Percentiles rank a stretch among this genome's conserved stretches.
Conservation (phyloP, 2,113 vertebrate species). For the Cyphomyrus plagiostoma region DNA sequence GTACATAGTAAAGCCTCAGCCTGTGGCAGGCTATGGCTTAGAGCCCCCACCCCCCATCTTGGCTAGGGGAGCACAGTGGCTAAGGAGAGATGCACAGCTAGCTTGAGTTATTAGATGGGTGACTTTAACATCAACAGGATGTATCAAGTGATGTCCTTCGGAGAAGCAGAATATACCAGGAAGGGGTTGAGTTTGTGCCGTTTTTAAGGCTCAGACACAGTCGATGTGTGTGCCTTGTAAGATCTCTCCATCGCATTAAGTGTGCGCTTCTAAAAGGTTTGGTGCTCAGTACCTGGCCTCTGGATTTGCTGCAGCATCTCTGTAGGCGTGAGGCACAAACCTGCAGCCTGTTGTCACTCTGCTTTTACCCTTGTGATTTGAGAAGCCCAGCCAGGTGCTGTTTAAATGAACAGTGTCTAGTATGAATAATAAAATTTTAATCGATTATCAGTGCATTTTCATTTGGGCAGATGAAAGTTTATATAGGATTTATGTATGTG, state of each 20-base stretch:
- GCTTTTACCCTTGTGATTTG: neutral
- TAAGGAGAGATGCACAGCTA: neutral
- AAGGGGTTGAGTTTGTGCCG: neutral
- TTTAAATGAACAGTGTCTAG: neutral
- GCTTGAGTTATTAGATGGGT: neutral
- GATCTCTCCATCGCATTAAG: neutral
- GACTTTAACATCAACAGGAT: neutral
- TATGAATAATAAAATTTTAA: neutral
- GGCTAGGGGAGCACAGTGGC: neutral
- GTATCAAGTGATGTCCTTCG: neutral
- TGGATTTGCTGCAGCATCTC: neutral
- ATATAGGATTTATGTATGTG: neutral
- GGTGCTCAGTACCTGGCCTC: neutral
- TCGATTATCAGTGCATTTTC: neutral
- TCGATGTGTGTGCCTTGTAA: no score
- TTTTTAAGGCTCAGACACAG: neutral
- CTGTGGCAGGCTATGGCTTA: neutral
- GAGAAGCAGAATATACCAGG: neutral
- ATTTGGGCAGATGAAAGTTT: neutral
- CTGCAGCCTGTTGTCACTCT: neutral
- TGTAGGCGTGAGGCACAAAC: neutral
- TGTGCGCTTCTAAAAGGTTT: neutral
- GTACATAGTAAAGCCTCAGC: neutral
- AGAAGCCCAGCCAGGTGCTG: neutral
- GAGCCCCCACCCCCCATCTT: neutral